Evolutionary conservation across 2,113 vertebrate species (phyloP), one percentile per base, ranked within the genome.

Genomic region (Calonectris borealis): DNA sequence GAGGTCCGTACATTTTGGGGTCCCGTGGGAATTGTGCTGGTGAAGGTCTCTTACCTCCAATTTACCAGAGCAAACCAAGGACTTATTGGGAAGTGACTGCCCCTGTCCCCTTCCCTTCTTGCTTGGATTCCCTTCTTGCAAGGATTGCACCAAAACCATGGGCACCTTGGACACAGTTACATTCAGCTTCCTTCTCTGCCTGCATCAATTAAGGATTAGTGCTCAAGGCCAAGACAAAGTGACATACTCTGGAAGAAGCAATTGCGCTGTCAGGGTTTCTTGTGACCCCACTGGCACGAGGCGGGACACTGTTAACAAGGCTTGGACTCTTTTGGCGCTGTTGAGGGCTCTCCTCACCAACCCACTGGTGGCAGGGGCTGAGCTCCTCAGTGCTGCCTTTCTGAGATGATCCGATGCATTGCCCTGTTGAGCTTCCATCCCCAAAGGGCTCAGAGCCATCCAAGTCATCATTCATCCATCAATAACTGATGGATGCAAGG

Each of bases 1-100:
- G 16, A 5, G 3, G 21, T 14, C 15, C 5, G 2, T 3, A 1
- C 1, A 0, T 14, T 65, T 36, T 11, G 26, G 46, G 24, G 6
- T 55, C n/a, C 25, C 1, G 0, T 3, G 40, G 22, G 32, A 8
- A 11, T 25, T 31, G 46, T 29, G 15, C 66, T 27, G 36, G 7
- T 7, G 38, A 25, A 64, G 10, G 25, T 72, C 32, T 31, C 71
- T 19, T 10, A 38, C 14, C 27, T 69, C n/a, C 26, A 4, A 0
- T 13, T 61, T 22, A 12, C 40, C 24, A 5, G 34, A 54, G 8
- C 54, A 57, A 79, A 19, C 4, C 4, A 10, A 72, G 44, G 32
- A 25, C 24, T 65, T 34, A 9, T 6, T 48, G 57, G 31, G 15
- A 44, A 69, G 44, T 9, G 13, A 3, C 38, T 38, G 24, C 3